Evolutionary conservation across 1,140 invertebrate genomes (phyloP).

Genomic region (Euura lappo): DNA sequence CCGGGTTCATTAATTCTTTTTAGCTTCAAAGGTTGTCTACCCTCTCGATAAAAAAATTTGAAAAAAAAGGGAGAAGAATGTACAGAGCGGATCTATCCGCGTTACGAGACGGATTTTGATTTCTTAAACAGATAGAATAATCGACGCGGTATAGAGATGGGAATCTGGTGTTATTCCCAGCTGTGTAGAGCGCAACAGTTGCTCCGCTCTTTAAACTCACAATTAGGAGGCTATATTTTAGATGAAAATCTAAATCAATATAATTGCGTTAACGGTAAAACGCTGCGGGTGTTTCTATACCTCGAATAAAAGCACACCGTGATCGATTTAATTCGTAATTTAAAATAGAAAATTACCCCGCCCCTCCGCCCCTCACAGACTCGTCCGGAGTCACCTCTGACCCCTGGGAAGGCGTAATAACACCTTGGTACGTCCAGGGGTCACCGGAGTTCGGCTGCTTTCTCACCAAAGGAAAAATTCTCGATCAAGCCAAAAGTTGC

Average conservation of each 20-base stretch:
- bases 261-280: constrained; percentile 7
- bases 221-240: constrained; percentile 6
- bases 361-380: neutral
- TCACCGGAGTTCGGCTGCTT: neutral
- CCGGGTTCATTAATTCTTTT: no score
- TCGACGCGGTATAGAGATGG: neutral
- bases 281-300: neutral
- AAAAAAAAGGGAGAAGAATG: no score
- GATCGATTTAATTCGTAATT: constrained; percentile 4
- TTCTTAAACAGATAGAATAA: no score
- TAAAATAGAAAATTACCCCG: neutral
- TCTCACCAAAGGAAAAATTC: no score
- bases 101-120: no score
- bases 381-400: neutral
- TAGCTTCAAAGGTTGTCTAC: no score
- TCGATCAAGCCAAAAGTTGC: no score
- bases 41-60: no score
- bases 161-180: neutral
- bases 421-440: neutral
- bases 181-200: neutral
- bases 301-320: neutral
- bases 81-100: no score
- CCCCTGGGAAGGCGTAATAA: neutral
- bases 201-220: neutral
- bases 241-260: constrained; percentile 6